phyloP scores from a whole-genome alignment of 2,888 invertebrate species.

The Hydriomena furcata region DNA sequence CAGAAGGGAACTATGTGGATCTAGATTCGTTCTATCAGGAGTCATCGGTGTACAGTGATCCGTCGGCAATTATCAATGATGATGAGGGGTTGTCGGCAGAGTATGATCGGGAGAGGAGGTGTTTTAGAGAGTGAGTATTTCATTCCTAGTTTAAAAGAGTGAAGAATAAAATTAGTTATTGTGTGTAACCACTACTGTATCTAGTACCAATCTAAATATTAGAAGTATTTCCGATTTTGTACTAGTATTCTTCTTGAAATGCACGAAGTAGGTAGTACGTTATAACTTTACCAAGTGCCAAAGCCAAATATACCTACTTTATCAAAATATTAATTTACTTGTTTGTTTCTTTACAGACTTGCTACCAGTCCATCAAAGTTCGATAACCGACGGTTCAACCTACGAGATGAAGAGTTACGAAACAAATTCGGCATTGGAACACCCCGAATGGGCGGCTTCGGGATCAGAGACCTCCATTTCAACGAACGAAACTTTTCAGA shows the following conservation, averaged over 20 bases:
- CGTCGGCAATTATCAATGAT: constrained; percentile 78
- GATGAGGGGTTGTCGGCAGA: constrained; percentile 77
- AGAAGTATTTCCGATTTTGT: too few relatives aligned
- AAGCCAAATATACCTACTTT: too few relatives aligned
- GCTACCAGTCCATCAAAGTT: constrained; percentile 64
- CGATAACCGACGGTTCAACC: constrained; percentile 71
- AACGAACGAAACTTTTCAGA: constrained; percentile 72
- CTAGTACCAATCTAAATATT: too few relatives aligned
- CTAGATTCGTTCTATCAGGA: constrained; percentile 87
- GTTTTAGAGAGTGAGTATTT: constrained; percentile 73
- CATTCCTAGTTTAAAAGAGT: too few relatives aligned
- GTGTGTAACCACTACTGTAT: too few relatives aligned
- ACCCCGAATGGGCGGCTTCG: constrained; percentile 78
- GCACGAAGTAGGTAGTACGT: too few relatives aligned
- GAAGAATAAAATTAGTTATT: too few relatives aligned
- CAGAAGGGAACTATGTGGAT: constrained; percentile 87
- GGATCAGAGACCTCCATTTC: constrained; percentile 74
- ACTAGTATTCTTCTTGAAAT: too few relatives aligned
- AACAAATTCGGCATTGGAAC: constrained; percentile 75
- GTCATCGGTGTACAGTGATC: constrained; percentile 83
- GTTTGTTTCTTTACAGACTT: constrained; percentile 48
- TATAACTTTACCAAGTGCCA: too few relatives aligned
- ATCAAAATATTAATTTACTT: not conserved
- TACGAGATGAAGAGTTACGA: constrained; percentile 72
- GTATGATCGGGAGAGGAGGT: constrained; percentile 71